A percentile compares a stretch with the other conserved stretches of the same genome.
Conservation (phyloP, 2,888 invertebrate genomes). For the Marasmarcha lunaedactyla region DNA sequence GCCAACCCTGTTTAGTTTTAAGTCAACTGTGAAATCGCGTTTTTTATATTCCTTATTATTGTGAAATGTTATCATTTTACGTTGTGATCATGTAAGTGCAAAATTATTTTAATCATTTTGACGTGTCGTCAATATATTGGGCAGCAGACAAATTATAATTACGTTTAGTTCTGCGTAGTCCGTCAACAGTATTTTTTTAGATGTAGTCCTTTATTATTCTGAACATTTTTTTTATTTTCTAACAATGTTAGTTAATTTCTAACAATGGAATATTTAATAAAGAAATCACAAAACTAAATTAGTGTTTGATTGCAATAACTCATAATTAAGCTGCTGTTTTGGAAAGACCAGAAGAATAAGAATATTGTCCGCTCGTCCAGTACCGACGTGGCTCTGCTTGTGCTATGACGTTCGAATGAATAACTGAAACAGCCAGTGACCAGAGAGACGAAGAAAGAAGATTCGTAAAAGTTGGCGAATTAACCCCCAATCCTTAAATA, state of each 20-base stretch:
- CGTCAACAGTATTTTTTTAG: constrained; percentile 69
- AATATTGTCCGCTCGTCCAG: no score
- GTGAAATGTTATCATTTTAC: constrained; percentile 67
- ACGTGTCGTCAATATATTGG: constrained; percentile 40
- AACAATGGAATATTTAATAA: constrained; percentile 70
- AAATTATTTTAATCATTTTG: constrained; percentile 57
- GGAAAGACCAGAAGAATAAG: no score
- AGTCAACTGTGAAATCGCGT: background rate
- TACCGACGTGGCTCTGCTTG: no score
- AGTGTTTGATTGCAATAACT: constrained; percentile 37
- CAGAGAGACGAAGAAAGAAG: no score
- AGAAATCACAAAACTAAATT: constrained; percentile 57
- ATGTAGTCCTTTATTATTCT: constrained; percentile 58
- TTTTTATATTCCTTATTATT: constrained; percentile 53
- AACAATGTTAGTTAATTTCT: constrained; percentile 69
- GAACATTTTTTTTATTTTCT: constrained; percentile 54
- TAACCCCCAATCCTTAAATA: no score
- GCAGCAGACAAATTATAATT: constrained; percentile 46
- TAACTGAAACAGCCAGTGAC: no score
- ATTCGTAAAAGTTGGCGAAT: no score
- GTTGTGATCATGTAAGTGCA: constrained; percentile 68
- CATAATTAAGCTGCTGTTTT: no score
- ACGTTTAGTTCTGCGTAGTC: constrained; percentile 59
- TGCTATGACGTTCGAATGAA: no score
- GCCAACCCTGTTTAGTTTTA: constrained; percentile 1